Evolutionary conservation across 2,888 invertebrate genomes (phyloP).

Genomic region (Artemia sinica): DNA sequence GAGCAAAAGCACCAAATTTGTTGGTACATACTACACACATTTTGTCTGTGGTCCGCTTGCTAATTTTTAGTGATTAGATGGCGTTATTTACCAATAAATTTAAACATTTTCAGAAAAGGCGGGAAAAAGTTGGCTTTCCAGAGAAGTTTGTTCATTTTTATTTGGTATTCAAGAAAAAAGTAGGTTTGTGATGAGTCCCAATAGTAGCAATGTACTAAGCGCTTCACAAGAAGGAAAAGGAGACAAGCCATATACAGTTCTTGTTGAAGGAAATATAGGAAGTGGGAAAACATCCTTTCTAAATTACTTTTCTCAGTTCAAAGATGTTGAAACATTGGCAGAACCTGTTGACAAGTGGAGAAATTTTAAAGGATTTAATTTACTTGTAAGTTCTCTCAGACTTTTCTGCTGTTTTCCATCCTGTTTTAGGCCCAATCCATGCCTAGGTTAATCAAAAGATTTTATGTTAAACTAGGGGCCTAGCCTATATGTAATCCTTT

Average conservation of each 20-base stretch:
- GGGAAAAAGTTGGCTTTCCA: no score
- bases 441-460: background rate
- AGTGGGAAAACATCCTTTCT: constrained; percentile 76
- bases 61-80: no score
- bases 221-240: constrained; percentile 20
- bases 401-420: constrained; percentile 16
- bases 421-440: background rate
- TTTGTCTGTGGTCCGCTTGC: no score
- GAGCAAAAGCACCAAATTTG: no score
- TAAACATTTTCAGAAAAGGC: no score
- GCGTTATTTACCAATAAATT: no score
- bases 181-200: no score
- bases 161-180: no score
- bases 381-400: constrained; percentile 44
- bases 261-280: constrained; percentile 76
- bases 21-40: no score
- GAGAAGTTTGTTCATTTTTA: no score
- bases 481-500: background rate
- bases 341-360: constrained; percentile 77
- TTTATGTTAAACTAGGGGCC: background rate
- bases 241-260: constrained; percentile 53
- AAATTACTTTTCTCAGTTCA: constrained; percentile 54
- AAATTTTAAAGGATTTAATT: constrained; percentile 56
- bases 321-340: constrained; percentile 39
- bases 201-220: no score